Percentiles rank a stretch among this genome's conserved stretches.
Conservation (phyloP, 2,888 invertebrate species). For the Leucozona laternaria region DNA sequence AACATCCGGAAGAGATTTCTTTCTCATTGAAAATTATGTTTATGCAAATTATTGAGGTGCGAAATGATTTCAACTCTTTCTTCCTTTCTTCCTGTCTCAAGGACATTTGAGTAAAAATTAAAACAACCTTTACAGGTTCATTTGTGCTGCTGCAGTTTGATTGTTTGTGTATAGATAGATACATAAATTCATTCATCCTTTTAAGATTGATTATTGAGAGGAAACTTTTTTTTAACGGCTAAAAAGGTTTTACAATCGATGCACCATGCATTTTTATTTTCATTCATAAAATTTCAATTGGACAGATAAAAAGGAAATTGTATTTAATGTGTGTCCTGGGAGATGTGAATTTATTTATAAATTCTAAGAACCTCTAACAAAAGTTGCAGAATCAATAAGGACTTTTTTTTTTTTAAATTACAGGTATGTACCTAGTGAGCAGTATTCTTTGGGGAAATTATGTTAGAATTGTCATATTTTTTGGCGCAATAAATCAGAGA, state of each 20-base stretch:
- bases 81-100: background rate
- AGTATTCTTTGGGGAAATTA: conserved; percentile 1
- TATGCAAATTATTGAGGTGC: conserved; percentile 60
- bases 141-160: background rate
- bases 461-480: background rate
- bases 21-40: conserved; percentile 18
- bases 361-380: conserved; percentile 48
- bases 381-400: background rate
- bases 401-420: background rate
- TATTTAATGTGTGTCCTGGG: conserved; percentile 49
- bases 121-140: background rate
- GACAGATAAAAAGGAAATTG: conserved; percentile 40
- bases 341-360: conserved; percentile 46
- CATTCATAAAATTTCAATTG: conserved; percentile 62
- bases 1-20: conserved; percentile 44
- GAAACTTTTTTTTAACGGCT: conserved; percentile 25
- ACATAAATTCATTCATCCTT: conserved; percentile 15
- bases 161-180: background rate
- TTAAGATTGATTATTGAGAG: conserved; percentile 26
- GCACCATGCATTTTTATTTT: conserved; percentile 29
- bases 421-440: too few relatives aligned
- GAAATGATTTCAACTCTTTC: conserved; percentile 27
- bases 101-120: conserved; percentile 33
- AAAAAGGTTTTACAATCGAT: conserved; percentile 49
- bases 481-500: background rate